phyloP scores from a whole-genome alignment of 2,113 vertebrate species.

The Seriola rivoliana region DNA sequence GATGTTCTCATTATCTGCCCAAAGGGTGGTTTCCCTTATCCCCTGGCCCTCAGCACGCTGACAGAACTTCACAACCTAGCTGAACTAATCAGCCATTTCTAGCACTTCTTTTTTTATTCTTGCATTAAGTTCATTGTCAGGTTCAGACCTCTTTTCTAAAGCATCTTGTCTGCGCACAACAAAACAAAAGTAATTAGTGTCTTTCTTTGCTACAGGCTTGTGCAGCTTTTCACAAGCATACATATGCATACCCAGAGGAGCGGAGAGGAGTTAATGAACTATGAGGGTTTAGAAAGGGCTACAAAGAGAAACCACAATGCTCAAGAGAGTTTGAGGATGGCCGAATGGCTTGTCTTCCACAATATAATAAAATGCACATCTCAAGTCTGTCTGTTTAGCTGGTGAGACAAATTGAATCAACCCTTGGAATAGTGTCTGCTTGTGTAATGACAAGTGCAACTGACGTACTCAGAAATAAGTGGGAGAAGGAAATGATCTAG shows the following conservation, averaged over 20 bases:
- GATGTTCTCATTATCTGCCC: constrained; percentile 50
- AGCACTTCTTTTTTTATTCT: constrained; percentile 34
- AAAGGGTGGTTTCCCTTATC: constrained; percentile 29
- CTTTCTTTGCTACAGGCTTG: constrained; percentile 49
- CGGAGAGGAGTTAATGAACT: constrained; percentile 55
- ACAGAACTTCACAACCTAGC: constrained; percentile 52
- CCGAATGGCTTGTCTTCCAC: constrained; percentile 54
- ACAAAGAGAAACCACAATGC: constrained; percentile 49
- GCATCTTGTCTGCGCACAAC: constrained; percentile 53
- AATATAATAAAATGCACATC: constrained; percentile 33
- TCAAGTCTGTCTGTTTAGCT: constrained; percentile 53
- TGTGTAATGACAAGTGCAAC: constrained; percentile 61
- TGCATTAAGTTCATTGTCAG: constrained; percentile 38
- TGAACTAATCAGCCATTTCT: constrained; percentile 60
- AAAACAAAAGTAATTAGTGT: constrained; percentile 74
- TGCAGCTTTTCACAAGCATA: constrained; percentile 28
- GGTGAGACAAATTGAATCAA: constrained; percentile 71
- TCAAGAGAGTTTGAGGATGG: constrained; percentile 35
- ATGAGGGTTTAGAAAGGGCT: constrained; percentile 47
- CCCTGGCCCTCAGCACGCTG: constrained; percentile 29
- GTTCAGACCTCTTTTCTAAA: constrained; percentile 39
- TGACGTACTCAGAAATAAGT: constrained; percentile 52
- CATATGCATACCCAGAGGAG: constrained; percentile 53
- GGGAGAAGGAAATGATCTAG: constrained; percentile 52
- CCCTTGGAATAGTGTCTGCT: constrained; percentile 32